Conservation (phyloP, 2,797 vertebrate genomes). For the Thalassophryne amazonica region DNA sequence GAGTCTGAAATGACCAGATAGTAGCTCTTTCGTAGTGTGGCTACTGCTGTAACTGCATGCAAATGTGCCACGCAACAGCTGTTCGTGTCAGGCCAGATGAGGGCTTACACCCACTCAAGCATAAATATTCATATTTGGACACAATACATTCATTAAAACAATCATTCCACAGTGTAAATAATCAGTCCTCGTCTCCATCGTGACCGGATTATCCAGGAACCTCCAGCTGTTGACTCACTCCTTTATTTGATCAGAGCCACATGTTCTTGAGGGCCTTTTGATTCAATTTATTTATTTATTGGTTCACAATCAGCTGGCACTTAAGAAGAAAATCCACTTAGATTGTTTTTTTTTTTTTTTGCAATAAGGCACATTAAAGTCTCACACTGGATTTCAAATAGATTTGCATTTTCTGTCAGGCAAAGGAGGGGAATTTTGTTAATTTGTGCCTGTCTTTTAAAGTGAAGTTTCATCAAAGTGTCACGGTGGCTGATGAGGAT, state of each 20-base stretch:
- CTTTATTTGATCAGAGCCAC: conserved; percentile 6
- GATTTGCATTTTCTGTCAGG: conserved; percentile 31
- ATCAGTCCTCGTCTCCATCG: conserved; percentile 11
- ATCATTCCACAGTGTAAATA: conserved; percentile 40
- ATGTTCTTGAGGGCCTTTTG: conserved; percentile 1
- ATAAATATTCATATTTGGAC: conserved; percentile 46
- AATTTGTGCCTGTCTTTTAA: conserved; percentile 42
- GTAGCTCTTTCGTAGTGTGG: not conserved
- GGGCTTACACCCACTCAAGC: conserved; percentile 5
- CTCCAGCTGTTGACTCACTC: conserved; percentile 19
- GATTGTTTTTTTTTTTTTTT: too few relatives aligned
- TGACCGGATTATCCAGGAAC: conserved; percentile 11
- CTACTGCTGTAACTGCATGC: conserved; percentile 8
- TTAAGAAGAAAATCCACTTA: conserved; percentile 21
- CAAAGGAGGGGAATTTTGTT: conserved; percentile 31
- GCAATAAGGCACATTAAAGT: conserved; percentile 32
- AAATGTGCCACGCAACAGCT: conserved; percentile 19
- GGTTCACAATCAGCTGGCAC: conserved; percentile 10
- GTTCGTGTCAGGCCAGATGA: conserved; percentile 18
- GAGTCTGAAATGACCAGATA: conserved; percentile 16
- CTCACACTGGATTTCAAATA: conserved; percentile 38
- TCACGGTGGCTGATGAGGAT: conserved; percentile 2
- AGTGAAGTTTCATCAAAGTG: conserved; percentile 58
- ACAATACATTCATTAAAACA: conserved; percentile 19
- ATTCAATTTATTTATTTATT: conserved; percentile 12